These are phyloP conservation scores for Drosophila maculinotata DNA, from an alignment of 2,888 invertebrate genomes.

Conservation along the genomic window DNA sequence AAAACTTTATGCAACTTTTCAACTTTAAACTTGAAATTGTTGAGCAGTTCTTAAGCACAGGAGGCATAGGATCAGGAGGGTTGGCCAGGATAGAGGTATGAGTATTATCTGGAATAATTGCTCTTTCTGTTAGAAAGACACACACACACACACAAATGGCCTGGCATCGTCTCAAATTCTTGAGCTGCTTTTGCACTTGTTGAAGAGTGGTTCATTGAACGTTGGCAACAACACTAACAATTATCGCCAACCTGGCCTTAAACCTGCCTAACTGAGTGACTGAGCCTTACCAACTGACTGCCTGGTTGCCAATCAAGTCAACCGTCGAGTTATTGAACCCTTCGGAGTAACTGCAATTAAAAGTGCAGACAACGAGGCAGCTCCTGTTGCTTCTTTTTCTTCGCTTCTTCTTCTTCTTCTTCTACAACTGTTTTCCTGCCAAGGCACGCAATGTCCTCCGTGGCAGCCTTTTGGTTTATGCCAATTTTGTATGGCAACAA, in stretches of 20 bases:
- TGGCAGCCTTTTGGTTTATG: slow-evolving; percentile 32
- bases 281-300: slow-evolving; percentile 3
- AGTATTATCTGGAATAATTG: too few species aligned
- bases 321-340: slow-evolving; percentile 71
- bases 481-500: slow-evolving; percentile 66
- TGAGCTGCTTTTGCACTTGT: slow-evolving; percentile 49
- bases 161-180: slow-evolving; percentile 29
- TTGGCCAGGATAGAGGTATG: too few species aligned
- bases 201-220: slow-evolving; percentile 63
- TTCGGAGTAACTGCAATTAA: slow-evolving; percentile 58
- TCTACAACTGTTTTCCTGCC: slow-evolving; percentile 2
- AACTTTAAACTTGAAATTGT: slow-evolving; percentile 54
- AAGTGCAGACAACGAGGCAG: slow-evolving; percentile 44
- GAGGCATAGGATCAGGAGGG: background rate
- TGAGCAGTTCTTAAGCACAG: slow-evolving; percentile 16
- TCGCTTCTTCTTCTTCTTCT: background rate
- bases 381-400: slow-evolving; percentile 59
- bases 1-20: slow-evolving; percentile 44
- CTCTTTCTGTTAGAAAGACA: too few species aligned
- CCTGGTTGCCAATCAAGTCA: slow-evolving; percentile 74
- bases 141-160: slow-evolving; percentile 21
- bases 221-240: slow-evolving; percentile 45
- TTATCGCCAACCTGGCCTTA: slow-evolving; percentile 51
- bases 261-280: slow-evolving; percentile 36
- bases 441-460: slow-evolving; percentile 52